Percentiles rank a stretch among this genome's conserved stretches.
Evolutionary conservation across 2,113 vertebrate species (phyloP).

Genomic region (Danionella cerebrum): DNA sequence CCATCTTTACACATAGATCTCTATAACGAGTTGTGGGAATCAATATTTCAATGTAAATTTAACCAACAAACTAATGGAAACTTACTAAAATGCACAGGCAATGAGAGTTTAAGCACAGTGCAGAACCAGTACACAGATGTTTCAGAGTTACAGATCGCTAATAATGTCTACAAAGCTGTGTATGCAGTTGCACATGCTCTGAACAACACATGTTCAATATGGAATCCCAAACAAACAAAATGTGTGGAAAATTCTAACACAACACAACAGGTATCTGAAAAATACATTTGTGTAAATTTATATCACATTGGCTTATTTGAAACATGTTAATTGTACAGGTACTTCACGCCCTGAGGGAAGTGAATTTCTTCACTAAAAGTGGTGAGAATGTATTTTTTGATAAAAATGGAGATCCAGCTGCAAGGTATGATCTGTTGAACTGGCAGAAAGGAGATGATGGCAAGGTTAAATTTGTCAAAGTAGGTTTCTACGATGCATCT

Average conservation of each 20-base stretch:
- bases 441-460: slow-evolving; percentile 41
- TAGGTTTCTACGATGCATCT: slow-evolving; percentile 45
- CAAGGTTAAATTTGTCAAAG: slow-evolving; percentile 37
- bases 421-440: slow-evolving; percentile 47
- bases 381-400: slow-evolving; percentile 44
- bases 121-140: slow-evolving; percentile 49
- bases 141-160: slow-evolving; percentile 46
- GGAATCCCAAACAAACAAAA: background rate
- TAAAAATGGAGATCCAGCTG: slow-evolving; percentile 46
- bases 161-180: slow-evolving; percentile 51
- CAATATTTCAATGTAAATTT: slow-evolving; percentile 41
- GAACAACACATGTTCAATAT: slow-evolving; percentile 31
- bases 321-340: slow-evolving; percentile 32
- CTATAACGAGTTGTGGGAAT: slow-evolving; percentile 44
- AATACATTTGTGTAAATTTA: too few relatives aligned
- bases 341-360: slow-evolving; percentile 33
- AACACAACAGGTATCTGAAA: slow-evolving; percentile 49
- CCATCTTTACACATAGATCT: slow-evolving; percentile 22
- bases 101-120: slow-evolving; percentile 36
- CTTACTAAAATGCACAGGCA: slow-evolving; percentile 30
- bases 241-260: slow-evolving; percentile 15
- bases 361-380: slow-evolving; percentile 26
- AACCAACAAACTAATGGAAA: background rate
- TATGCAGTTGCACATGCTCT: slow-evolving; percentile 47
- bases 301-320: too few relatives aligned